phyloP scores from a whole-genome alignment of 92 coral and sea anemone genomes.

The Epizoanthus illoricatus region DNA sequence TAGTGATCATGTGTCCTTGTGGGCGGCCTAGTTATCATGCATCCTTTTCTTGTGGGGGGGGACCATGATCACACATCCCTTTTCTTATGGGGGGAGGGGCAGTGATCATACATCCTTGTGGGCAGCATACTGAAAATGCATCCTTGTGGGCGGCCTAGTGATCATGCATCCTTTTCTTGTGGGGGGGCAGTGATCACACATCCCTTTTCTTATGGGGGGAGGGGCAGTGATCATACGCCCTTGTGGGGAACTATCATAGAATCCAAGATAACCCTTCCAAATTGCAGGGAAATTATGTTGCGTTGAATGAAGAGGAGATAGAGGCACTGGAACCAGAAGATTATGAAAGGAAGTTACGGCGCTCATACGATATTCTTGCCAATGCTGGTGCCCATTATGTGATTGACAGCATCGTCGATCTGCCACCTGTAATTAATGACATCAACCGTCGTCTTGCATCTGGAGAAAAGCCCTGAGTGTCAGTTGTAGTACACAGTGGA shows the following conservation, averaged over 20 bases:
- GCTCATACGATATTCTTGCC: constrained; percentile 89
- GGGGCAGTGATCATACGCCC: background rate
- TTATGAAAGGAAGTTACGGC: constrained; percentile 74
- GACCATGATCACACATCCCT: background rate
- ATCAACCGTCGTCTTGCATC: constrained; percentile 90
- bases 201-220: no score
- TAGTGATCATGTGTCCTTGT: no score
- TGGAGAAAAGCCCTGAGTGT: constrained; percentile 88
- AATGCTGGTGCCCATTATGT: constrained; percentile 99
- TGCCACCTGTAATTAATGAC: constrained; percentile 94
- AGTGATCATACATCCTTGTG: no score
- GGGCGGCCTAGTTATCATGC: no score
- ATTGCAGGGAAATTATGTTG: constrained; percentile 93
- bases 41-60: no score
- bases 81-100: no score
- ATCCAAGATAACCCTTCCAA: background rate
- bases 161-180: no score
- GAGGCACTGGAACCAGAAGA: constrained; percentile 77
- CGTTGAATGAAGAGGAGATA: constrained; percentile 87
- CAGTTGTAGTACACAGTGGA: background rate
- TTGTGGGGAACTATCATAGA: background rate
- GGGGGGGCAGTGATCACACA: no score
- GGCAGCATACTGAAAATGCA: no score
- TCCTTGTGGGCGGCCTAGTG: no score
- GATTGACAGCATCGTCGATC: constrained; percentile 84